A percentile compares a stretch with the other conserved stretches of the same genome.
Conservation (phyloP, 2,888 invertebrate genomes). For the Acanthacorydalis orientalis region DNA sequence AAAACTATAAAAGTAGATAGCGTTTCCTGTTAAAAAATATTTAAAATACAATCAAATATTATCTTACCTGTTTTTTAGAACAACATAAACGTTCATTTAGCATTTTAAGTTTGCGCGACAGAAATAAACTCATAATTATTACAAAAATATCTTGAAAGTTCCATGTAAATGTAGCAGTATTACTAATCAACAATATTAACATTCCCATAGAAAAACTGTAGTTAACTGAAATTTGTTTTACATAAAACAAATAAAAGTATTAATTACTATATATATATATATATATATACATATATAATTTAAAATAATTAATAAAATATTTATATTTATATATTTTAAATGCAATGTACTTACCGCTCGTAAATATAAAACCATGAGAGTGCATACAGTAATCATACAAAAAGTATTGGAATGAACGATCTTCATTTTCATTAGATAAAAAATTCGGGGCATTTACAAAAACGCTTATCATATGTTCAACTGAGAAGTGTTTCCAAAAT, state of each 20-base stretch:
- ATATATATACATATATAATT: too few species aligned
- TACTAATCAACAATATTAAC: slow-evolving; percentile 1
- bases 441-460: background rate
- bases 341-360: background rate
- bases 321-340: background rate
- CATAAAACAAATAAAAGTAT: too few species aligned
- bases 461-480: background rate
- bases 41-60: background rate
- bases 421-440: background rate
- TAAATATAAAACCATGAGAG: background rate
- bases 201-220: background rate
- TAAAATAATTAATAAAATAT: too few species aligned
- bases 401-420: background rate
- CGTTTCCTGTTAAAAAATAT: too few species aligned
- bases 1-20: too few species aligned
- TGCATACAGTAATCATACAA: slow-evolving; percentile 1
- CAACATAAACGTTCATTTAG: background rate
- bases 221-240: too few species aligned
- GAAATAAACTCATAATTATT: background rate
- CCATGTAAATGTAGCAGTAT: slow-evolving; percentile 3
- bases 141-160: slow-evolving; percentile 3
- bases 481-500: background rate
- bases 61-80: background rate
- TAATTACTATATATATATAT: too few species aligned
- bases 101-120: background rate